These are phyloP conservation scores for Watsonalla binaria DNA, from an alignment of 2,888 invertebrate species.

Conservation along the genomic window DNA sequence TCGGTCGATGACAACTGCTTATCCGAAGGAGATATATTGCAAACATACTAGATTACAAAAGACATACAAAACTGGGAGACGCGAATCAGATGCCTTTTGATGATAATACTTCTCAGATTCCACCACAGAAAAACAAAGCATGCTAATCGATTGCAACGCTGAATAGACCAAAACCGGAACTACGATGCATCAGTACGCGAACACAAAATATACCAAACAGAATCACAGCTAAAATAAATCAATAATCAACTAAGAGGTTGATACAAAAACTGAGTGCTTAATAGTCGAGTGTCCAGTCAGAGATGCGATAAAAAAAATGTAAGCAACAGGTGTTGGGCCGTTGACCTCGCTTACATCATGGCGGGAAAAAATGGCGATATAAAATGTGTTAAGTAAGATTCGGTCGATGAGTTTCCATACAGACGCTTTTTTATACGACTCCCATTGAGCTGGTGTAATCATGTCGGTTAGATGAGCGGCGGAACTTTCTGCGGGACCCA, in stretches of 20 bases:
- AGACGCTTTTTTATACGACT: conserved; percentile 29
- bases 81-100: too few species aligned
- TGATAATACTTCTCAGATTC: too few species aligned
- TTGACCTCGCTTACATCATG: conserved; percentile 56
- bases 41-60: too few species aligned
- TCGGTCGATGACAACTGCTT: too few species aligned
- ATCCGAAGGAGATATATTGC: too few species aligned
- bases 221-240: conserved; percentile 42
- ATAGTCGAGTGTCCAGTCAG: conserved; percentile 52
- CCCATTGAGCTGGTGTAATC: conserved; percentile 28
- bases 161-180: conserved; percentile 3
- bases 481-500: neutral
- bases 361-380: conserved; percentile 50
- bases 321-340: conserved; percentile 55
- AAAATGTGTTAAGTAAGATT: conserved; percentile 38
- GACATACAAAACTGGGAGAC: too few species aligned
- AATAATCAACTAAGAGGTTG: conserved; percentile 51
- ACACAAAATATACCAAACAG: conserved; percentile 3
- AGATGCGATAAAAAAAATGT: conserved; percentile 33
- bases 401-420: conserved; percentile 38
- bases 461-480: neutral
- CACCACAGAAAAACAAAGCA: too few species aligned
- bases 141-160: neutral
- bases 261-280: conserved; percentile 55
- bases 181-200: conserved; percentile 1